These are phyloP conservation scores for Agrotis segetum DNA, from an alignment of 2,888 invertebrate genomes.

Conservation along the genomic window DNA sequence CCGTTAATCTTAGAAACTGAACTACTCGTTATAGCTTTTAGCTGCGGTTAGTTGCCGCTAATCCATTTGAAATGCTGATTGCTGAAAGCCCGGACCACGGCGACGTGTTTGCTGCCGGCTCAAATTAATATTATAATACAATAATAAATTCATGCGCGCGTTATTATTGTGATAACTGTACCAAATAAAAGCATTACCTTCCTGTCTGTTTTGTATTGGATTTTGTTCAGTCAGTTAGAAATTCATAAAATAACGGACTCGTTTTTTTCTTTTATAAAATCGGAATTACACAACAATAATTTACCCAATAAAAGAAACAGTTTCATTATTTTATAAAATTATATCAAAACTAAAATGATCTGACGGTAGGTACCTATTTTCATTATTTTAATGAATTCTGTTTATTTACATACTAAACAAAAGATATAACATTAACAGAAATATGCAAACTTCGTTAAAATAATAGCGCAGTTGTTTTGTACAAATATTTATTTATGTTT, in stretches of 20 bases:
- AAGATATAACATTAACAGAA: conserved; percentile 41
- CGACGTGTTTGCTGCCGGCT: conserved; percentile 18
- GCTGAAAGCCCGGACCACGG: conserved; percentile 56
- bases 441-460: conserved; percentile 42
- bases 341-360: not conserved
- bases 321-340: not conserved
- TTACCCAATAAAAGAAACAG: too few relatives aligned
- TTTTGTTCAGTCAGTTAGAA: not conserved
- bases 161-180: conserved; percentile 9
- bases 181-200: not conserved
- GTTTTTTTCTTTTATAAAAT: too few relatives aligned
- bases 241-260: too few relatives aligned
- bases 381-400: conserved; percentile 16
- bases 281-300: too few relatives aligned
- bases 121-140: conserved; percentile 4
- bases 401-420: conserved; percentile 19
- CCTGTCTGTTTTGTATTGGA: not conserved
- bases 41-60: conserved; percentile 65
- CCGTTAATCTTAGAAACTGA: conserved; percentile 50
- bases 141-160: not conserved
- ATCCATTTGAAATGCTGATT: conserved; percentile 71
- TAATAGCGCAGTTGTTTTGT: conserved; percentile 51
- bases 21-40: conserved; percentile 65
- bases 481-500: conserved; percentile 66
- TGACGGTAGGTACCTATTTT: not conserved